Base-by-base conservation (phyloP, 2,113 vertebrate genomes). In the Rhagologus leucostigma region DNA sequence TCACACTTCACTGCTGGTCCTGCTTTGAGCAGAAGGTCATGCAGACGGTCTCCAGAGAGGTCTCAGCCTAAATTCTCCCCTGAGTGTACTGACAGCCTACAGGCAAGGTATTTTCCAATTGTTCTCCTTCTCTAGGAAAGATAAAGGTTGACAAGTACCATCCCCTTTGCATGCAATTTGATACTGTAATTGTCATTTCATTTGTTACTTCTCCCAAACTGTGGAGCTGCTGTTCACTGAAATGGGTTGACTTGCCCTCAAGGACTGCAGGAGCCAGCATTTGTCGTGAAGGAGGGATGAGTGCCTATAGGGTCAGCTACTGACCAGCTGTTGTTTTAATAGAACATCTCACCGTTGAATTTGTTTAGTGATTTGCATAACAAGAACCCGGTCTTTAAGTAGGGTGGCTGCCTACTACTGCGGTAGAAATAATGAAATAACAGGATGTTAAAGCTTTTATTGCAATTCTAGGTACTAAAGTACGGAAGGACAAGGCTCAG, bases 401-500 rank as follows among this genome's bases (percentile, higher is more conserved):
- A 5, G 3, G 4, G 35, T 47, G 60, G 9, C 39, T 64, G 44
- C 4, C 2, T 77, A 12, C 27, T 84, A 8, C 7, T 77, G 24
- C 17, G 46, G 0, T 6, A 65, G 49, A 53, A 85, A 27, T 39
- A 73, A 47, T 21, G 27, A 77, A 86, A 19, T 23, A 84, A 24
- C 5, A 59, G 35, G 56, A 71, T 29, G 8, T 75, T 86, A 52
- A 87, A 89, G 71, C 70, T 62, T 84, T 85, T 93, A 3, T 81
- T 97, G 24, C 84, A 76, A 90, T 96, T 93, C 32, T 62, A 99
- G 99, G 95, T 76, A 13, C 93, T 63, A 98, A 98, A 87, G 79
- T 96, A 71, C 93, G 32, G 90, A 96, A 96, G 63, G 97, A 96
- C 16, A 97, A 96, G 75, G 80, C 96, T 41, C 99, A 98, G 93